phyloP scores from a whole-genome alignment of 2,888 invertebrate genomes.

The Pollenia labialis region DNA sequence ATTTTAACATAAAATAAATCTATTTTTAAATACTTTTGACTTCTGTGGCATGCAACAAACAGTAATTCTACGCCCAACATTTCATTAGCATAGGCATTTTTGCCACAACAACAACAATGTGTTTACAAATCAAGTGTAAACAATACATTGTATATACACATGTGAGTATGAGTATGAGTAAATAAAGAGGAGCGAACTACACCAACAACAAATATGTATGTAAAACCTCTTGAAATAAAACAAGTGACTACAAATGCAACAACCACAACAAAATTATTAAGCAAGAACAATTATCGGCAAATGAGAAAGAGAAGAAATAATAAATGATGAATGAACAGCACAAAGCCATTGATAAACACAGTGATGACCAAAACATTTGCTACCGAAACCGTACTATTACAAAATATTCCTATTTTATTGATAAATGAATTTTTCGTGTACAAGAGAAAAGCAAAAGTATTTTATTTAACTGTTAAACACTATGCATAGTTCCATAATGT shows the following conservation, averaged over 20 bases:
- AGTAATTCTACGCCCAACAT: constrained; percentile 7
- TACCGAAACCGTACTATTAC: too few species aligned
- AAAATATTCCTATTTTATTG: too few species aligned
- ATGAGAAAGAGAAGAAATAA: constrained; percentile 20
- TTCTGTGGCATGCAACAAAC: constrained; percentile 28
- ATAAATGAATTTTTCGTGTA: too few species aligned
- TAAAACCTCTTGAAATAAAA: constrained; percentile 45
- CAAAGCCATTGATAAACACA: too few species aligned
- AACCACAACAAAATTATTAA: constrained; percentile 5
- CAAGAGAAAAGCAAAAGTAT: too few species aligned
- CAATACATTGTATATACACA: constrained; percentile 4
- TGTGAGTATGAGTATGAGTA: background rate
- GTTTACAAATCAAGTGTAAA: constrained; percentile 57
- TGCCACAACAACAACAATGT: constrained; percentile 17
- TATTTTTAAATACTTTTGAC: constrained; percentile 52
- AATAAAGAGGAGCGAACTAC: constrained; percentile 18
- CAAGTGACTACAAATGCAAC: constrained; percentile 52
- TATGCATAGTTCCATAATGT: too few species aligned
- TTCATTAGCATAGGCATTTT: constrained; percentile 51
- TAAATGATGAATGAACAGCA: constrained; percentile 10
- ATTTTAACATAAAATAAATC: constrained; percentile 10
- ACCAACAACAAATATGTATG: constrained; percentile 26
- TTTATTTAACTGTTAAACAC: too few species aligned
- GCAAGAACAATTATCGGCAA: constrained; percentile 31
- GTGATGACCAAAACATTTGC: too few species aligned